Conservation (phyloP, 2,888 invertebrate species). For the Pterostichus niger region DNA sequence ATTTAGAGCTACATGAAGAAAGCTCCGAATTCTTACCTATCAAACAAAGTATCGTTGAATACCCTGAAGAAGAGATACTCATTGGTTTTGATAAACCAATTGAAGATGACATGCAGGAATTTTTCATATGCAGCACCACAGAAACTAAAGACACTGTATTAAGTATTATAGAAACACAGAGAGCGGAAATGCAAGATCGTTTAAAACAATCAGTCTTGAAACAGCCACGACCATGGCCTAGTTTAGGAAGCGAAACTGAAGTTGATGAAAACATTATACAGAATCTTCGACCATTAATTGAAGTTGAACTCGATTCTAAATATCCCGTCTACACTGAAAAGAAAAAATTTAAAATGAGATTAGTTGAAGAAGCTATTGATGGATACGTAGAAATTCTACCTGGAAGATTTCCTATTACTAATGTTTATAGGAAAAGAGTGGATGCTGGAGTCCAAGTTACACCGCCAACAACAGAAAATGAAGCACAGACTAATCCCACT, state of each 20-base stretch:
- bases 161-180: conserved; percentile 79
- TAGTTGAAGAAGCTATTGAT: conserved; percentile 80
- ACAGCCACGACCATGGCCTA: conserved; percentile 67
- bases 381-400: conserved; percentile 84
- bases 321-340: conserved; percentile 77
- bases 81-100: conserved; percentile 84
- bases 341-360: conserved; percentile 8
- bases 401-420: conserved; percentile 80
- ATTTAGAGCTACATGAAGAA: conserved; percentile 80
- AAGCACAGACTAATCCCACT: conserved; percentile 84
- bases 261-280: conserved; percentile 79
- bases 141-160: conserved; percentile 79
- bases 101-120: conserved; percentile 79
- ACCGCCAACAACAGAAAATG: conserved; percentile 75
- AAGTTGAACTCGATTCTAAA: conserved; percentile 84
- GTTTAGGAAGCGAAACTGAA: conserved; percentile 83
- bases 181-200: conserved; percentile 77
- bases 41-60: conserved; percentile 74
- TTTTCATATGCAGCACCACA: conserved; percentile 83
- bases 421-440: conserved; percentile 79
- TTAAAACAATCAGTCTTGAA: conserved; percentile 34
- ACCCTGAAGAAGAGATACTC: conserved; percentile 78
- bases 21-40: conserved; percentile 78
- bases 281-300: conserved; percentile 81
- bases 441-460: conserved; percentile 81